Evolutionary conservation across 2,888 invertebrate genomes (phyloP), one percentile per base, ranked within the genome.

Genomic region (Hydroisotoma schaefferi): DNA sequence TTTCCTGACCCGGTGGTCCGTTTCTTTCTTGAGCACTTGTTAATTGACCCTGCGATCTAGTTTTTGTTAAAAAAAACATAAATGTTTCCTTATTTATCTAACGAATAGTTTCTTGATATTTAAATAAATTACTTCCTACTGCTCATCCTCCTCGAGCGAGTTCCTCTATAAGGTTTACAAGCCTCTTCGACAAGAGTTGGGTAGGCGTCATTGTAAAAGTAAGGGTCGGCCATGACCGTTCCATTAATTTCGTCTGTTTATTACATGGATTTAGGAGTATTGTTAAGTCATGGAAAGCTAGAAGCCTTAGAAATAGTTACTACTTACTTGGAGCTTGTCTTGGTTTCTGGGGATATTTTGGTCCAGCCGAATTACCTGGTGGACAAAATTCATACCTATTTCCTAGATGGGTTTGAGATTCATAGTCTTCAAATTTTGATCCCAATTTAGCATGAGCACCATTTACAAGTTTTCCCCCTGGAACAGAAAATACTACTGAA

Each of bases 341-440:
- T 23, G 47, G 33, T 58, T 46, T 52, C n/a, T 57, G 51, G 27
- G 40, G 51, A 46, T 46, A 55, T 29, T 55, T 55, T 26, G 55
- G 28, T 40, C 43, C 52, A 37, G 29, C 28, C 46, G 33, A 48
- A 6, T 2, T 25, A 28, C 23, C 15, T 12, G 64, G 57, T 33
- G 65, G 66, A 33, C 57, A 64, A 58, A 70, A 65, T 47, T 70
- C 70, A 51, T 70, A 70, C 38, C 68, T 66, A 61, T 70, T 70
- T 38, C 63, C 64, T 60, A 64, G 63, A 48, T 66, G 56, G 54
- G 61, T 57, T 46, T 65, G 67, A 40, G 70, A 61, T 52, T 70
- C 69, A 57, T 64, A 67, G 57, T 69, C 70, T 59, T 60, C 63
- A 54, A 62, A 67, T 60, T 70, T 70, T 27, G 57, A 59, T 43